These are phyloP conservation scores for Acipenser transmontanus DNA, from an alignment of 2,797 vertebrate genomes.

Conservation along the genomic window DNA sequence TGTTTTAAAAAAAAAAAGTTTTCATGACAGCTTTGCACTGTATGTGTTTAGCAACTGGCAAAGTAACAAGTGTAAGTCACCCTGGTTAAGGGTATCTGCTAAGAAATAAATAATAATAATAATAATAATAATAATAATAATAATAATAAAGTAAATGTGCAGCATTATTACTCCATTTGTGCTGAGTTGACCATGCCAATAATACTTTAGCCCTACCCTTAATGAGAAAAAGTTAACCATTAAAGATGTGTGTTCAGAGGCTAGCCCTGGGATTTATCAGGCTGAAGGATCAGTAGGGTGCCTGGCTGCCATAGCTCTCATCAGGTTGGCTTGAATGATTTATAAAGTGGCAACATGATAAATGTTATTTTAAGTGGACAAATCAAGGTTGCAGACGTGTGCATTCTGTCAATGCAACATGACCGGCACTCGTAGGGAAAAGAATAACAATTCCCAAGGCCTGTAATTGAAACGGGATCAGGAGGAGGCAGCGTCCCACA, in stretches of 20 bases:
- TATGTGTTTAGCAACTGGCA: too few relatives aligned
- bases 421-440: conserved; percentile 36
- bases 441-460: conserved; percentile 37
- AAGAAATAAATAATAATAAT: too few relatives aligned
- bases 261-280: conserved; percentile 44
- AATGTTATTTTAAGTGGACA: conserved; percentile 57
- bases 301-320: conserved; percentile 61
- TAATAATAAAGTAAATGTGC: too few relatives aligned
- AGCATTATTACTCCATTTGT: too few relatives aligned
- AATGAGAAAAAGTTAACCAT: conserved; percentile 13
- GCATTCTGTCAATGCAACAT: conserved; percentile 47
- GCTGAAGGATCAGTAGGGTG: conserved; percentile 41
- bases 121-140: too few relatives aligned
- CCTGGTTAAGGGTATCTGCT: too few relatives aligned
- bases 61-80: too few relatives aligned
- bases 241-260: conserved; percentile 36
- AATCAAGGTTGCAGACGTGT: conserved; percentile 50
- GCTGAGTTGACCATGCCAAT: conserved; percentile 15
- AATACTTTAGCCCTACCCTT: conserved; percentile 22
- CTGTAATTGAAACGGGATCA: conserved; percentile 28
- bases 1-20: too few relatives aligned
- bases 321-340: conserved; percentile 62
- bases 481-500: conserved; percentile 44
- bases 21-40: too few relatives aligned
- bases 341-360: conserved; percentile 63